Base-by-base conservation (phyloP, 2,888 invertebrate species). In the Tipula lateralis region DNA sequence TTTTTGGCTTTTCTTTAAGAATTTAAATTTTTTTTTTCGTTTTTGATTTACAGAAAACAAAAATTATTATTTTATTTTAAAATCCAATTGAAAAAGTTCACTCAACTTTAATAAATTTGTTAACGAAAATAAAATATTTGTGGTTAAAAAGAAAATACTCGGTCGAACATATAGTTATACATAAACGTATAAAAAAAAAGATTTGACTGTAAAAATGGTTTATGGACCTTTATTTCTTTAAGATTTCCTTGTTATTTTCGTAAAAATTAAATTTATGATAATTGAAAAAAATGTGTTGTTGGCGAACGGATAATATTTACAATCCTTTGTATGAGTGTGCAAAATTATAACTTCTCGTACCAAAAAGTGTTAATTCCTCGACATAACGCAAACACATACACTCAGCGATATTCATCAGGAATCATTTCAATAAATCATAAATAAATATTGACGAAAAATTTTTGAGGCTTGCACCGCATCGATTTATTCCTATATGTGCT, bases 51-150 rank as follows among this genome's bases (percentile, higher is more conserved):
- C 32, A 82, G 32, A 82, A 29, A 82, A 82, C 29, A 82, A 82
- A 30, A 82, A 82, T 82, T 82, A 82, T 82, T 82, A 82, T 82
- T 82, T 30, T 82, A 30, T 82, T 30, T 82, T 82, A 82, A 82
- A 30, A 82, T 30, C 32, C 82, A 32, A 82, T 82, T 82, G 82
- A 82, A 82, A 82, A 82, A 32, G 82, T 82, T 82, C 82, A 82
- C n/a, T 82, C 82, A 82, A 82, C 82, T 82, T 32, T 29, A 82
- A 82, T 82, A 82, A 82, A 66, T 66, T 66, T 66, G 66, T 66
- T 66, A 66, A 66, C 66, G 24, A 66, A 66, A 66, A 82, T 16
- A 80, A 80, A 80, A 80, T 80, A 29, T 29, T 82, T 66, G 66
- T 66, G 66, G 66, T 66, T 66, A 24, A 66, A 66, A 66, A 66